These are phyloP conservation scores for Caenorhabditis uteleia DNA, from an alignment of 2,888 invertebrate species.

Conservation along the genomic window DNA sequence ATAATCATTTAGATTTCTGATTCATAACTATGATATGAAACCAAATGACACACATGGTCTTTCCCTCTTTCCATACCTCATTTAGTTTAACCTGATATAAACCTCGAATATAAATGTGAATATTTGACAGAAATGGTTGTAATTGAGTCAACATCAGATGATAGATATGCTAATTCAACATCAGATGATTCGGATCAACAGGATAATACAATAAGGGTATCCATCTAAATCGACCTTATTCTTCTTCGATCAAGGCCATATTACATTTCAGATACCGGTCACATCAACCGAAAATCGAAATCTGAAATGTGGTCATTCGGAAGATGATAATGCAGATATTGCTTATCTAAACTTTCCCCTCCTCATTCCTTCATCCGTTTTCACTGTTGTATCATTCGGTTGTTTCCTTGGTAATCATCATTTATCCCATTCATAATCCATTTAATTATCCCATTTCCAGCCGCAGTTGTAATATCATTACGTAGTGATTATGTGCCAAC, in stretches of 20 bases:
- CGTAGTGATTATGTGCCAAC: conserved; percentile 47
- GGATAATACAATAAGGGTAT: conserved; percentile 14
- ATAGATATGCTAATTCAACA: conserved; percentile 31
- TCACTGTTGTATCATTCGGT: conserved; percentile 33
- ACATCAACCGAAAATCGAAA: conserved; percentile 46
- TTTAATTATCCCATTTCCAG: conserved; percentile 18
- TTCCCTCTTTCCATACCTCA: too few species aligned
- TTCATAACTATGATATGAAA: too few species aligned
- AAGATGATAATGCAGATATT: conserved; percentile 66
- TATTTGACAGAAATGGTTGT: conserved; percentile 17
- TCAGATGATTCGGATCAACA: conserved; percentile 16
- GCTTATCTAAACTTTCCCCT: conserved; percentile 62
- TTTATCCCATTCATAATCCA: background rate
- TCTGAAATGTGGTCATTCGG: conserved; percentile 55
- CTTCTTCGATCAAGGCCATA: too few species aligned
- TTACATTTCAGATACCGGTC: conserved; percentile 45
- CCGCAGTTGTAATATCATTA: conserved; percentile 35
- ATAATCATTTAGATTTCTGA: too few species aligned
- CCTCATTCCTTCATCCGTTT: conserved; percentile 42
- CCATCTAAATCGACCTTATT: too few species aligned
- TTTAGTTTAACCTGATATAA: too few species aligned
- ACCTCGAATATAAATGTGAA: too few species aligned
- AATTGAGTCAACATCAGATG: conserved; percentile 33
- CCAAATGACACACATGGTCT: too few species aligned
- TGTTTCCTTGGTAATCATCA: conserved; percentile 30